Conservation (phyloP, 2,888 invertebrate genomes). For the Lapara coniferarum region DNA sequence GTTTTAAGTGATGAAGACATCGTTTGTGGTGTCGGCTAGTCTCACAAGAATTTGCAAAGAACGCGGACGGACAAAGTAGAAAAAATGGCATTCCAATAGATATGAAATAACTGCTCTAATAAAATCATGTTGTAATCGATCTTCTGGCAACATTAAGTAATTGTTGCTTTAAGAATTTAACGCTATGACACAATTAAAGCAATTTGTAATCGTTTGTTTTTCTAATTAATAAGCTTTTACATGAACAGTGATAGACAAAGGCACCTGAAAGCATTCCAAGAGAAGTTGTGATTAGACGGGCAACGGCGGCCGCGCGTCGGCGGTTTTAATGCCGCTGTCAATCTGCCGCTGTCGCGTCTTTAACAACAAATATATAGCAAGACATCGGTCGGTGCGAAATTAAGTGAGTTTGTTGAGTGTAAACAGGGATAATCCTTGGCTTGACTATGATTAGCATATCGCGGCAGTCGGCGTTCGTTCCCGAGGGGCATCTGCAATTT, state of each 20-base stretch:
- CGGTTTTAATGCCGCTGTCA: constrained; percentile 36
- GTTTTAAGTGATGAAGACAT: constrained; percentile 57
- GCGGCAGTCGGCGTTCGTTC: constrained; percentile 79
- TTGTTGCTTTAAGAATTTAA: neutral
- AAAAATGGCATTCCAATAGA: neutral
- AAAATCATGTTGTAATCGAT: too few species aligned
- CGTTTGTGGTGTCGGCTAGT: constrained; percentile 63
- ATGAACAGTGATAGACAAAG: neutral
- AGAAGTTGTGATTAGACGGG: neutral
- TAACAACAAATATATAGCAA: constrained; percentile 66
- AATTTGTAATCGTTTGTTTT: neutral
- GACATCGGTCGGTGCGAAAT: constrained; percentile 78
- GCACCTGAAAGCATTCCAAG: neutral
- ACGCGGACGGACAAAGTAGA: neutral
- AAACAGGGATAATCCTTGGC: constrained; percentile 84
- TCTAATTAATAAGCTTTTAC: constrained; percentile 6
- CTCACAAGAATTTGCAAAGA: constrained; percentile 37
- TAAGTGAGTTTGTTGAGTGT: constrained; percentile 84
- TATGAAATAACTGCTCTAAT: too few species aligned
- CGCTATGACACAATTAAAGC: neutral
- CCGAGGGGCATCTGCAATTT: constrained; percentile 81
- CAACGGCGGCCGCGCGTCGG: neutral
- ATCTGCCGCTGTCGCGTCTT: constrained; percentile 31
- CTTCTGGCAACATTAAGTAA: too few species aligned
- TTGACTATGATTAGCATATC: constrained; percentile 83